These are phyloP conservation scores for Lordiphosa mommai DNA, from an alignment of 1,140 invertebrate species.

Conservation along the genomic window DNA sequence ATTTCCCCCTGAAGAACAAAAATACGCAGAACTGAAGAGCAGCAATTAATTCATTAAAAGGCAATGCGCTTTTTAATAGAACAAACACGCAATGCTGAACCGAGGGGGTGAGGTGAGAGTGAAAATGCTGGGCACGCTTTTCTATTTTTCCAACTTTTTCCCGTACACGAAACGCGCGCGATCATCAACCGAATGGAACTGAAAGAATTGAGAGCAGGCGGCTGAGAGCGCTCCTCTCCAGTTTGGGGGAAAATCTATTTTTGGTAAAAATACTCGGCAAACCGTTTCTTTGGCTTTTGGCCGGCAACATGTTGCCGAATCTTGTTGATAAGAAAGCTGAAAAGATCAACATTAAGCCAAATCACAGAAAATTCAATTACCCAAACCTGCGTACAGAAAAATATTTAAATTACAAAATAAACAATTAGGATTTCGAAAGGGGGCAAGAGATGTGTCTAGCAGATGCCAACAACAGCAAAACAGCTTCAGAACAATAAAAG, in stretches of 20 bases:
- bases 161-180: conserved; percentile 34
- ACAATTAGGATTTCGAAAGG: conserved; percentile 63
- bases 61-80: conserved; percentile 51
- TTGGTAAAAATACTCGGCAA: conserved; percentile 59
- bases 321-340: conserved; percentile 4
- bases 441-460: conserved; percentile 20
- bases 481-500: conserved; percentile 42
- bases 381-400: conserved; percentile 30
- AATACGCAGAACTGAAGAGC: conserved; percentile 21
- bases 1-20: conserved; percentile 25
- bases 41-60: conserved; percentile 72
- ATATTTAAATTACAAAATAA: conserved; percentile 76
- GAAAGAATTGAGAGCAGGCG: conserved; percentile 1
- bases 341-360: conserved; percentile 13
- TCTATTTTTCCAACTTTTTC: conserved; percentile 38
- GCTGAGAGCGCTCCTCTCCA: conserved; percentile 9
- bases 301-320: conserved; percentile 12
- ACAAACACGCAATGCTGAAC: conserved; percentile 26
- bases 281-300: conserved; percentile 38
- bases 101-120: background rate
- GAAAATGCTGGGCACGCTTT: conserved; percentile 54
- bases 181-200: conserved; percentile 48
- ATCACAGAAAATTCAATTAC: conserved; percentile 55
- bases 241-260: conserved; percentile 51
- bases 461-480: conserved; percentile 45